phyloP scores from a whole-genome alignment of 2,888 invertebrate species.

The Ptilodon capucinus region DNA sequence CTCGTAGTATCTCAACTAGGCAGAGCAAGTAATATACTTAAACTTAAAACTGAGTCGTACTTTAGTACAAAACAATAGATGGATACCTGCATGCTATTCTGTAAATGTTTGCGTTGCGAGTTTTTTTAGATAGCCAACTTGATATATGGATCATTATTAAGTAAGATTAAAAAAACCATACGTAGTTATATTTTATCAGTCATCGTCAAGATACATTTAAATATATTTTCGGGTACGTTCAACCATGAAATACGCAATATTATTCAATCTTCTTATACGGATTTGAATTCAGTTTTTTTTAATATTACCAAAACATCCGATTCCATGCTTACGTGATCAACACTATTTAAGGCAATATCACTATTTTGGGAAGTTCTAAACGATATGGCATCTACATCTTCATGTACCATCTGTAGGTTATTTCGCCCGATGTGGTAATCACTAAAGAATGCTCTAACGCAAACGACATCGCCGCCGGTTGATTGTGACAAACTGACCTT shows the following conservation, averaged over 20 bases:
- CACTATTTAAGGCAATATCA: conserved; percentile 9
- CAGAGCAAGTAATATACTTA: too few relatives aligned
- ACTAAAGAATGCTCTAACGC: conserved; percentile 53
- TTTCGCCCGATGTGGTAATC: conserved; percentile 50
- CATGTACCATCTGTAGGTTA: conserved; percentile 12
- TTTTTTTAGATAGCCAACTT: too few relatives aligned
- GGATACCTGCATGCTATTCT: too few relatives aligned
- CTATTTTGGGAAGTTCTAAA: conserved; percentile 11
- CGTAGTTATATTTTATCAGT: too few relatives aligned
- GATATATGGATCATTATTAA: too few relatives aligned
- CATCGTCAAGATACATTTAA: too few relatives aligned
- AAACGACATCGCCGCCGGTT: conserved; percentile 46
- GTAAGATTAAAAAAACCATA: too few relatives aligned
- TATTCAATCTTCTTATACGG: background rate
- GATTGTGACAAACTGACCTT: conserved; percentile 56
- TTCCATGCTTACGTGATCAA: conserved; percentile 9
- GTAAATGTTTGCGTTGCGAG: too few relatives aligned
- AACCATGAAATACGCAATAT: background rate
- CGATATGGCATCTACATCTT: conserved; percentile 5
- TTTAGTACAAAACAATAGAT: too few relatives aligned
- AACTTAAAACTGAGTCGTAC: too few relatives aligned
- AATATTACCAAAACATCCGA: conserved; percentile 11
- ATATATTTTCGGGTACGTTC: too few relatives aligned
- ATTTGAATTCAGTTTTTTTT: conserved; percentile 9
- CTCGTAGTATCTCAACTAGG: too few relatives aligned